A percentile compares a stretch with the other conserved stretches of the same genome.
phyloP scores from a whole-genome alignment of 2,797 vertebrate genomes.

The Picus viridis region DNA sequence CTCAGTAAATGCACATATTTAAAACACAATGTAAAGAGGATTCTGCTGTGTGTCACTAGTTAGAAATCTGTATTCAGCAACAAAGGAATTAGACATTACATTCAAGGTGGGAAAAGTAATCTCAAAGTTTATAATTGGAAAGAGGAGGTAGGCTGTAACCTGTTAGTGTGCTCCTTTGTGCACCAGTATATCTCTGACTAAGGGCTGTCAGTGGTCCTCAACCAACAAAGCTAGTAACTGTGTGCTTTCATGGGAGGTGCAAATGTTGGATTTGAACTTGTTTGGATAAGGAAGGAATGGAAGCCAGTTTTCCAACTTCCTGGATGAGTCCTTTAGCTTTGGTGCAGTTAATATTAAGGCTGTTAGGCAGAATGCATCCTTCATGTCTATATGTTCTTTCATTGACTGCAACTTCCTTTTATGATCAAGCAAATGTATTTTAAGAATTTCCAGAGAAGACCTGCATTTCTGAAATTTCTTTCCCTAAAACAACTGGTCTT shows the following conservation, averaged over 20 bases:
- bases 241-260: not conserved
- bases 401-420: not conserved
- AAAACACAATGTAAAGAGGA: not conserved
- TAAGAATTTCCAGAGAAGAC: not conserved
- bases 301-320: not conserved
- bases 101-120: not conserved
- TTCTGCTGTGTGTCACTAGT: not conserved
- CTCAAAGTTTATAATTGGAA: not conserved
- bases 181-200: not conserved
- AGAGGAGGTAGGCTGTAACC: not conserved
- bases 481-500: not conserved
- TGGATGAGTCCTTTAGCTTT: not conserved
- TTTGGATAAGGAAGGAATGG: not conserved
- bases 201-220: not conserved
- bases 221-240: not conserved
- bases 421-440: not conserved
- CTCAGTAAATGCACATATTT: not conserved
- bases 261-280: not conserved
- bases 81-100: not conserved
- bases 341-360: not conserved
- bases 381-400: not conserved
- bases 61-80: not conserved
- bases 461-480: not conserved
- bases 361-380: not conserved
- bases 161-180: not conserved